Evolutionary conservation across 2,113 vertebrate genomes (phyloP), one percentile per base, ranked within the genome.

Genomic region (Scomber japonicus): DNA sequence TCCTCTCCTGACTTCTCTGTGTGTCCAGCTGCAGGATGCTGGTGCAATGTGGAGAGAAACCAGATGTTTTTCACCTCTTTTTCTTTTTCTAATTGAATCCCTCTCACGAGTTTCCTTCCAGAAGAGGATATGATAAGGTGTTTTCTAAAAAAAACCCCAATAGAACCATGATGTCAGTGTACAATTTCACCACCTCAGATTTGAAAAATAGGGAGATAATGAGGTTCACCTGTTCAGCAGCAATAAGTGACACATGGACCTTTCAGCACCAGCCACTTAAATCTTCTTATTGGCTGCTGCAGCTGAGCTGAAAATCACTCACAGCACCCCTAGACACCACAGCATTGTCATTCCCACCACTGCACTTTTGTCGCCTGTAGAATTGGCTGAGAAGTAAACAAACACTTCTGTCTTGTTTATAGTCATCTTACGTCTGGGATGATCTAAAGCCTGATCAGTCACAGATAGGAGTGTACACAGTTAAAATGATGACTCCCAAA

Each of bases 61-160:
- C 89, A 91, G 91, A 91, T 91, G 88, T 85, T 83, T 83, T 88
- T 55, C 11, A 3, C 19, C 49, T 46, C 30, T 44, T 73, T 74
- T 61, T 19, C 54, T 71, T 49, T 50, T 48, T 14, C 27, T 78
- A 35, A 71, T 67, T 66, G 31, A 82, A 21, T 53, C 24, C 46
- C 46, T 57, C 44, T 68, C 14, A 11, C 9, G 57, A 49, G 67
- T 51, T 78, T 80, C 63, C 62, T 83, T 87, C 66, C 72, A 21
- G 51, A 71, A 76, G 17, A 80, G 35, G 27, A 68, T 1, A 3
- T 19, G 74, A 63, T 75, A 53, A 74, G 56, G 60, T 60, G 67
- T 68, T 21, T 21, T 21, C 21, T 21, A 21, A 21, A 21, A 21
- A 21, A 21, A 21, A 21, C 1, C 21, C 21, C 24, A 27, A 27